Conservation (phyloP, 2,888 invertebrate species). For the Torymus tubicola region DNA sequence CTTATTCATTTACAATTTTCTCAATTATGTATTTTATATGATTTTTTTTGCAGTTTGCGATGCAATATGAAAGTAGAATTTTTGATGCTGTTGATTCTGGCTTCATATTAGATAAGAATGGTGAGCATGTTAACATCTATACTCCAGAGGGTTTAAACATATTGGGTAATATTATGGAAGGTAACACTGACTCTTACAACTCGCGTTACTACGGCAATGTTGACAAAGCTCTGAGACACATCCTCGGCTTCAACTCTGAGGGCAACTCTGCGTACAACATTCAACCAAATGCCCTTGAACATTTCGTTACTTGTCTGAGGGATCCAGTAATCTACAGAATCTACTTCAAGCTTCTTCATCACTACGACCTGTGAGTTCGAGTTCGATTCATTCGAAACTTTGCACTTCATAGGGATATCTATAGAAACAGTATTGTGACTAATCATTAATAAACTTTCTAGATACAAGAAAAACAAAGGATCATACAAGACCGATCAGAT, state of each 20-base stretch:
- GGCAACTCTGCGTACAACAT: conserved; percentile 66
- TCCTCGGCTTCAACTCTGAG: conserved; percentile 69
- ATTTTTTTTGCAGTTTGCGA: not conserved
- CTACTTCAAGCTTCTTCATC: conserved; percentile 80
- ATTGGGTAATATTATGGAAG: conserved; percentile 72
- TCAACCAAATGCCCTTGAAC: conserved; percentile 80
- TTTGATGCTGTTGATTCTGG: conserved; percentile 65
- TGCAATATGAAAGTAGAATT: conserved; percentile 62
- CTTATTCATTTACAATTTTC: no score
- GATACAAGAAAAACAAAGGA: conserved; percentile 81
- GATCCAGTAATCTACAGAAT: conserved; percentile 86
- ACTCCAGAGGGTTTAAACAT: conserved; percentile 69
- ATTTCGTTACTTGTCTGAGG: conserved; percentile 82
- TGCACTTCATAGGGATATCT: no score
- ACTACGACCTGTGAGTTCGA: conserved; percentile 68
- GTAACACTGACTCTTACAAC: conserved; percentile 69
- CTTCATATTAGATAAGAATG: conserved; percentile 51
- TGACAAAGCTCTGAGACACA: conserved; percentile 65
- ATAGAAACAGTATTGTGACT: no score
- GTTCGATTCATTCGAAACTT: no score
- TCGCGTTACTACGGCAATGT: conserved; percentile 68
- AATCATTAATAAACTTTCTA: conserved; percentile 56
- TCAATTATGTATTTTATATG: not conserved
- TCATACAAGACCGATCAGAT: conserved; percentile 81
- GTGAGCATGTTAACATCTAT: conserved; percentile 62